Base-by-base conservation (phyloP, 2,113 vertebrate genomes). In the Oreotrochilus melanogaster region DNA sequence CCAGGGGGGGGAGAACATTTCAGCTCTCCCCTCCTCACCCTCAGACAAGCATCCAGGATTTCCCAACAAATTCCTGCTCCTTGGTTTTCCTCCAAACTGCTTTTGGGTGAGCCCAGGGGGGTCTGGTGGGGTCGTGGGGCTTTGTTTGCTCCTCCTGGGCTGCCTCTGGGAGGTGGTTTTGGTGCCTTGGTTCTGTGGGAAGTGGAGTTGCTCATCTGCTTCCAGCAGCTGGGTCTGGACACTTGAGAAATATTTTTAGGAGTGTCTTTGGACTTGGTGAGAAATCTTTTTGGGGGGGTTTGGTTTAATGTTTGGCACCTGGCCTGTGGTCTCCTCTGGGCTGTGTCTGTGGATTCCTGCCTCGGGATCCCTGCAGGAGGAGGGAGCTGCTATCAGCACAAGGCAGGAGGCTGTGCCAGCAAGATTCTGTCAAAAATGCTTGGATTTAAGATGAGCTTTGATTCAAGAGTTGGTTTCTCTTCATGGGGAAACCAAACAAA, bases 71-170 rank as follows among this genome's bases (percentile, higher is more conserved):
- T 60, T 54, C 33, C 12, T 35, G 21, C 15, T 8, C 1, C 14
- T 12, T 79, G 8, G 1, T 64, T 42, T 82, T 58, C 35, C 21
- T 50, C 15, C 64, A 0, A 47, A 7, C 14, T 65, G 89, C 2
- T 0, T 19, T 5, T 28, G 70, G 65, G 17, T 14, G 66, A 76
- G 51, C 22, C 7, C 5, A 3, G 1, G 1, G 19, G 25, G 33
- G 45, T 43, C 3, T 39, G 39, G 39, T 10, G 39, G 39, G 39
- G 39, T 39, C 39, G 12, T 39, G 39, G 39, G 39, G 39, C 39
- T 39, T 45, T 30, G 15, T 37, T 27, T n/a, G 3, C 76, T 94
- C 27, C 0, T 48, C 21, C 62, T 5, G 30, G 4, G 22, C 60
- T 13, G 56, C 3, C 3, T 5, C 27, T 35, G 56, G 60, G 84